These are phyloP conservation scores for Ruditapes philippinarum DNA, from an alignment of 1,140 invertebrate genomes.

Conservation along the genomic window DNA sequence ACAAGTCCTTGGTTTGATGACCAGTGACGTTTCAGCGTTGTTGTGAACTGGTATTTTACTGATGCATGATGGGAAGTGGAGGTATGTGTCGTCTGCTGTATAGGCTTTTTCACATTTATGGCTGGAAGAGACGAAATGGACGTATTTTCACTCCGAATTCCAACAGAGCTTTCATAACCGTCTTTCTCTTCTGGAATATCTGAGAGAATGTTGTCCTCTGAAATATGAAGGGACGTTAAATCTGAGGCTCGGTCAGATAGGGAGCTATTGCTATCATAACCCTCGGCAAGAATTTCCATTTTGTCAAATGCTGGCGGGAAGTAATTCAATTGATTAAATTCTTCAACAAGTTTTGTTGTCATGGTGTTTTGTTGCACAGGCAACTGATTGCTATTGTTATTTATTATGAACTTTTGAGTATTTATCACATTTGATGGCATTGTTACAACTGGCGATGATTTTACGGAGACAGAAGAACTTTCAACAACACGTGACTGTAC, in stretches of 20 bases:
- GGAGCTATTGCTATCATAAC: constrained; percentile 55
- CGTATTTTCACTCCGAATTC: constrained; percentile 47
- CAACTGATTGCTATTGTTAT: background rate
- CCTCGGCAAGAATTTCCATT: constrained; percentile 21
- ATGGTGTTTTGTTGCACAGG: background rate
- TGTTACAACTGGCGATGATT: background rate
- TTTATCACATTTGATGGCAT: background rate
- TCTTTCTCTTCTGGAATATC: constrained; percentile 82
- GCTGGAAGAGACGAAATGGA: constrained; percentile 35
- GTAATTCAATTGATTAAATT: constrained; percentile 45
- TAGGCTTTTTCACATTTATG: background rate
- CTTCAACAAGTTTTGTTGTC: constrained; percentile 25
- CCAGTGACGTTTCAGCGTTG: constrained; percentile 65
- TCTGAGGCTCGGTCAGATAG: constrained; percentile 60
- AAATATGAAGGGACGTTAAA: constrained; percentile 70
- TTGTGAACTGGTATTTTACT: background rate
- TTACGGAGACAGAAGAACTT: background rate
- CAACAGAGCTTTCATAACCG: constrained; percentile 70
- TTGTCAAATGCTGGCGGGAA: constrained; percentile 52
- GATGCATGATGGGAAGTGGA: background rate
- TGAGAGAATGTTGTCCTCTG: constrained; percentile 80
- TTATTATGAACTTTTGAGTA: background rate
- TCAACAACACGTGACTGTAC: background rate
- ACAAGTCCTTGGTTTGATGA: constrained; percentile 66
- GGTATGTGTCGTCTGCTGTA: background rate